phyloP scores from a whole-genome alignment of 53 echinoderm and acorn worm species.

The Antedon mediterranea region DNA sequence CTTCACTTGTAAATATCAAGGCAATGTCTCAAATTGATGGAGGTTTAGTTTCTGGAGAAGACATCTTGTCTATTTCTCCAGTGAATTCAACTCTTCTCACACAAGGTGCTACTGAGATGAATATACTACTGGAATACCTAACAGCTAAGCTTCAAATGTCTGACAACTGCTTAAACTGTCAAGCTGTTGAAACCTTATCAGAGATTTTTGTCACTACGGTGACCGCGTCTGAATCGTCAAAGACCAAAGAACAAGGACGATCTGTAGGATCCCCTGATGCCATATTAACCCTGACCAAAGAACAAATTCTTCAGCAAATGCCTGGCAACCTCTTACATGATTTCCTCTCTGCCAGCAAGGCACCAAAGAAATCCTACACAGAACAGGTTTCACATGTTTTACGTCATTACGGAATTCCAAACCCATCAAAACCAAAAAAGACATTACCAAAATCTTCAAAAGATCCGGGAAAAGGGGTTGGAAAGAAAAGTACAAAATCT shows the following conservation, averaged over 20 bases:
- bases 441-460: not conserved
- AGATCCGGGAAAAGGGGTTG: not conserved
- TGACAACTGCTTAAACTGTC: conserved; percentile 12
- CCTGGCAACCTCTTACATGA: conserved; percentile 64
- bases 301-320: conserved; percentile 50
- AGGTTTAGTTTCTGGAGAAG: conserved; percentile 34
- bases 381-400: conserved; percentile 53
- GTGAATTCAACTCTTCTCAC: conserved; percentile 44
- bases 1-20: conserved; percentile 45
- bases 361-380: conserved; percentile 42
- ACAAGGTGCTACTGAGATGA: conserved; percentile 33
- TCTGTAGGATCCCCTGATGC: conserved; percentile 25
- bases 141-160: conserved; percentile 37
- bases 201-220: conserved; percentile 63
- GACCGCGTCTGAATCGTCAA: conserved; percentile 36
- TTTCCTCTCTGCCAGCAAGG: conserved; percentile 39
- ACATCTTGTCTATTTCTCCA: conserved; percentile 46
- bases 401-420: conserved; percentile 50
- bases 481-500: conserved; percentile 3
- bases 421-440: conserved; percentile 14
- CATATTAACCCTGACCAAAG: conserved; percentile 44
- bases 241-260: conserved; percentile 29
- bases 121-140: conserved; percentile 41
- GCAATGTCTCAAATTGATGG: conserved; percentile 42
- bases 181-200: conserved; percentile 25